phyloP scores from a whole-genome alignment of 2,797 vertebrate species.

The Arnoldichthys spilopterus region DNA sequence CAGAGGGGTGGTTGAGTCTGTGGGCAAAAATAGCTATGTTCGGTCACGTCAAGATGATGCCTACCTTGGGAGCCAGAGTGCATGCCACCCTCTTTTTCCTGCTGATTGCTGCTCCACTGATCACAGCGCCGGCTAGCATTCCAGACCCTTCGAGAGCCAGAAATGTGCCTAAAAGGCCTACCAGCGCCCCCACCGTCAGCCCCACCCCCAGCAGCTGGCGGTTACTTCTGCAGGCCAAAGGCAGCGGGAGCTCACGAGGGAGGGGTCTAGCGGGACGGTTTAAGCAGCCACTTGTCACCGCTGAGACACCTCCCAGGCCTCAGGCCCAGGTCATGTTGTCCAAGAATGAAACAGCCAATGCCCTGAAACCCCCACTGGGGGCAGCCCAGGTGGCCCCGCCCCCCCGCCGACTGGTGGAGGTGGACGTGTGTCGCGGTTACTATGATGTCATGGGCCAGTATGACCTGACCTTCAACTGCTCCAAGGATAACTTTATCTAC shows the following conservation, averaged over 20 bases:
- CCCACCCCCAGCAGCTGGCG: conserved; percentile 63
- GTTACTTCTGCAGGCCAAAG: conserved; percentile 59
- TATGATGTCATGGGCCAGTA: conserved; percentile 95
- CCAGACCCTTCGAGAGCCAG: conserved; percentile 57
- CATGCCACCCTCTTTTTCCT: conserved; percentile 76
- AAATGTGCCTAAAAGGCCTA: conserved; percentile 55
- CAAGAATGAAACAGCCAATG: conserved; percentile 77
- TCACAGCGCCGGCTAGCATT: conserved; percentile 68
- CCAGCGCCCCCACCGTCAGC: conserved; percentile 63
- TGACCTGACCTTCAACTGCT: conserved; percentile 91
- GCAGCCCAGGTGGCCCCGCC: conserved; percentile 73
- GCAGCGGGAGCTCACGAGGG: conserved; percentile 63
- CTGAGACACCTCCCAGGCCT: conserved; percentile 74
- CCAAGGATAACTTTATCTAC: conserved; percentile 87
- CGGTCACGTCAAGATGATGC: conserved; percentile 85
- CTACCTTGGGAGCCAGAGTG: conserved; percentile 78
- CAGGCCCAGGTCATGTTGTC: conserved; percentile 83
- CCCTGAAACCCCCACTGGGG: conserved; percentile 70
- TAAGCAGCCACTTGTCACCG: conserved; percentile 53
- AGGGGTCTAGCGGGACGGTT: conserved; percentile 64
- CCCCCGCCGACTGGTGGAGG: conserved; percentile 69
- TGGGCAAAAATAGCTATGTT: conserved; percentile 78
- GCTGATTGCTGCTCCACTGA: conserved; percentile 73
- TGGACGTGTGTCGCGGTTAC: conserved; percentile 88
- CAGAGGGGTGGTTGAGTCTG: conserved; percentile 71